Conservation (phyloP, 2,888 invertebrate species). For the Eupithecia vulgata region DNA sequence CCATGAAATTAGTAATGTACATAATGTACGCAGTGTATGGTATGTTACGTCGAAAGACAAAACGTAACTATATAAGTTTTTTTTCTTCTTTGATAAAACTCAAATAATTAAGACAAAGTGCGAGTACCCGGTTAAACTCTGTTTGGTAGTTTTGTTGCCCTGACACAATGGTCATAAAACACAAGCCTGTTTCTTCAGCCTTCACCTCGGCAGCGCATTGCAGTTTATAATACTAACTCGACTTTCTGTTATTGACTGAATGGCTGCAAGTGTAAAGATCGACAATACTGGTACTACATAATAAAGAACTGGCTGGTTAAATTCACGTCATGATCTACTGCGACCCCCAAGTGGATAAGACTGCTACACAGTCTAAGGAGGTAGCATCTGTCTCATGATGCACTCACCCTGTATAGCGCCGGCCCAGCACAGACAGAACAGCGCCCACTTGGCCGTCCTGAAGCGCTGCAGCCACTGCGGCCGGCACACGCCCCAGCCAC, state of each 20-base stretch:
- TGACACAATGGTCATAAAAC: slow-evolving; percentile 14
- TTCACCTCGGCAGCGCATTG: slow-evolving; percentile 18
- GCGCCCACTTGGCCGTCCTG: slow-evolving; percentile 90
- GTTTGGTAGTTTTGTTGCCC: slow-evolving; percentile 21
- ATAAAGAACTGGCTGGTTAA: too few relatives aligned
- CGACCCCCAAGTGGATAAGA: too few relatives aligned
- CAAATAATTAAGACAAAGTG: too few relatives aligned
- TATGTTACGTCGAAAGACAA: not conserved
- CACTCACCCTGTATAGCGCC: slow-evolving; percentile 89
- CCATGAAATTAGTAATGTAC: not conserved
- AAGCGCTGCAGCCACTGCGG: slow-evolving; percentile 88
- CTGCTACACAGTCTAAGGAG: too few relatives aligned
- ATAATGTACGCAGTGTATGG: not conserved
- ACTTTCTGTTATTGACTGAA: not conserved
- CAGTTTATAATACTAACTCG: not conserved
- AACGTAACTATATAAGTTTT: too few relatives aligned
- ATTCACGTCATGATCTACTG: too few relatives aligned
- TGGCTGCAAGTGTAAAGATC: not conserved
- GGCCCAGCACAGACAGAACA: slow-evolving; percentile 92
- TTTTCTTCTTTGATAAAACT: too few relatives aligned
- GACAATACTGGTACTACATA: not conserved
- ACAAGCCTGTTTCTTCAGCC: slow-evolving; percentile 16
- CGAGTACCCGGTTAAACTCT: too few relatives aligned
- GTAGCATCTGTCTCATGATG: not conserved
- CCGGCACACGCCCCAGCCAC: slow-evolving; percentile 87